Base-by-base conservation (phyloP, 2,888 invertebrate species). In the Leucophenga montana region DNA sequence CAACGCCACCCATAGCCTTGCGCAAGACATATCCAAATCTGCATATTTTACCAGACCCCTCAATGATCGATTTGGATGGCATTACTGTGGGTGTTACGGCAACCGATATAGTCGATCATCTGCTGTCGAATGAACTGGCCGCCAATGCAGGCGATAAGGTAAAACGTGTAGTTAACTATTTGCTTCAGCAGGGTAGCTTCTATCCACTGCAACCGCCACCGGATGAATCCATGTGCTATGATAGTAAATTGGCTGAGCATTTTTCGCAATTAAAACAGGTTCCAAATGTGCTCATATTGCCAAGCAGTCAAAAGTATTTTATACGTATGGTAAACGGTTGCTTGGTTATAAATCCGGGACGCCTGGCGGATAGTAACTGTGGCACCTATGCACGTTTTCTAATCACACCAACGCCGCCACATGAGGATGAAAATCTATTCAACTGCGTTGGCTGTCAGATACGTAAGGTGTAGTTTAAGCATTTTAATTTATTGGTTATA, bases 281-380 rank as follows among this genome's bases (percentile, higher is more conserved):
- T 67, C 98, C 97, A 5, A 96, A 98, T 86, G 82, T 97, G 62
- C 89, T 98, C 16, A 89, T 97, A 71, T 87, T 96, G 77, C 97
- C 97, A 0, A 97, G 97, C 3, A 94, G 94, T 87, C 92, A 97
- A 79, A 91, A 94, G 85, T 92, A 93, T 87, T 97, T 96, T 84
- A 90, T 94, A 65, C 94, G 95, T 90, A 94, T 94, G 77, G 91
- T 96, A 20, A 92, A 93, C 78, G 94, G 93, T 1, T 94, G 94
- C 79, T 89, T 96, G 39, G 93, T 95, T 13, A 90, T 97, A 20
- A 98, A 98, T 90, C 97, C 97, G 0, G 97, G 96, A 78, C 92
- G 93, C 71, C 86, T 97, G 67, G 90, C 93, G 0, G 96, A 95
- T 87, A 94, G 94, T 39, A 80, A 80, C 31, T 94, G 94, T 4